phyloP scores from a whole-genome alignment of 2,888 invertebrate genomes.

The Chrysomela aeneicollis region DNA sequence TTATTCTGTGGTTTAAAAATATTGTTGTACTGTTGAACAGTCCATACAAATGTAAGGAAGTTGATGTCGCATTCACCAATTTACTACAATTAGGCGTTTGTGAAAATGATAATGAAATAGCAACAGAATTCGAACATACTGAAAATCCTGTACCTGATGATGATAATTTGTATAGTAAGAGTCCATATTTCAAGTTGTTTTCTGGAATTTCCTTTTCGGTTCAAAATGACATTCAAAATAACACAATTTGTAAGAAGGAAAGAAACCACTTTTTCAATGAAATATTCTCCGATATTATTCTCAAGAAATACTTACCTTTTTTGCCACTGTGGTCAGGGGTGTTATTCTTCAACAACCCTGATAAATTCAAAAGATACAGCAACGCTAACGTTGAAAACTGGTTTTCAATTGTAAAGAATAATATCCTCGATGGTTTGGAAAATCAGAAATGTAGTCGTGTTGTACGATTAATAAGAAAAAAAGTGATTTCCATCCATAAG shows the following conservation, averaged over 20 bases:
- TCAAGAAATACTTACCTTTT: slow-evolving; percentile 21
- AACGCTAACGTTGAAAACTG: slow-evolving; percentile 17
- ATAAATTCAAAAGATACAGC: slow-evolving; percentile 4
- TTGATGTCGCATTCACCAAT: not conserved
- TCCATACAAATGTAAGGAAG: not conserved
- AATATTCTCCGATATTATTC: slow-evolving; percentile 1
- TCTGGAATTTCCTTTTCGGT: slow-evolving; percentile 3
- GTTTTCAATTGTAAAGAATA: slow-evolving; percentile 18
- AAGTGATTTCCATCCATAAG: slow-evolving; percentile 17
- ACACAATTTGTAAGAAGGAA: not conserved
- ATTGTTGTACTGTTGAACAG: slow-evolving; percentile 10
- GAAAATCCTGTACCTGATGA: not conserved
- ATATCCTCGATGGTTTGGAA: not conserved
- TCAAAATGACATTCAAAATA: not conserved
- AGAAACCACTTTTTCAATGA: not conserved
- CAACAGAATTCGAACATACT: not conserved
- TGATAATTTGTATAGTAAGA: not conserved
- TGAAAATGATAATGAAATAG: slow-evolving; percentile 10
- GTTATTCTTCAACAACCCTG: slow-evolving; percentile 7
- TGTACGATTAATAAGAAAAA: slow-evolving; percentile 8
- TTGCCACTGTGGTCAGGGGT: slow-evolving; percentile 17
- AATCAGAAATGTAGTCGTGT: slow-evolving; percentile 23
- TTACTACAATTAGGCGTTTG: not conserved
- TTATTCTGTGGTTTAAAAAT: slow-evolving; percentile 7
- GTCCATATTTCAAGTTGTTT: slow-evolving; percentile 19